Base-by-base conservation (phyloP, 2,888 invertebrate species). In the Archaeoteleia sp. region DNA sequence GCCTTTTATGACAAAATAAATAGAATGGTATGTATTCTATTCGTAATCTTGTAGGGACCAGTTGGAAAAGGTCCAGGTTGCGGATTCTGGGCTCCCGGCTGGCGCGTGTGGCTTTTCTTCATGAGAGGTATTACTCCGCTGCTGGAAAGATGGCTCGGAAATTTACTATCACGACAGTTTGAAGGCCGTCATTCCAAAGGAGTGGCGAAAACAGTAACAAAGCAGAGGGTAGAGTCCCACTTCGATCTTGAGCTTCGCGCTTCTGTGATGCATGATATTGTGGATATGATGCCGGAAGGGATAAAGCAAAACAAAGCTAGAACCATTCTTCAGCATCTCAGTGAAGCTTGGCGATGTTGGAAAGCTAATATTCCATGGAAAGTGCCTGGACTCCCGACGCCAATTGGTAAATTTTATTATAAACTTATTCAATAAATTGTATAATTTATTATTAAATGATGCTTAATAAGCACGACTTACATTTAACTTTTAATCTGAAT, bases 251-350 rank as follows among this genome's bases (percentile, higher is more conserved):
- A 99, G 86, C 87, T 99, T 81, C 91, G 99, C 74, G 98, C 98
- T 9, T 98, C 98, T 0, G 98, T 95, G 1, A 94, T 94, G 94
- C 93, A 93, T 87, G 99, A 99, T 82, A 99, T 99, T 73, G 93
- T 99, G n/a, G 99, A 99, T 82, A 99, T 99, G 99, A 99, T 99
- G 99, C 99, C 99, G 0, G 99, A 99, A 86, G 99, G 99, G 71
- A 99, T 99, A 84, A 99, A 99, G 83, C 99, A 99, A 86, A 99
- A 99, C 87, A 99, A 99, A 86, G 99, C 99, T 0, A 90, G 98
- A 74, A 98, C 98, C 1, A 99, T 99, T 77, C 88, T 99, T 76
- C 99, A 99, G 83, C 99, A 99, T 89, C 88, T 99, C 66, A 97
- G 97, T 20, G 99, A 99, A 86, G 99, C 99, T 0, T 99, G 99